These are phyloP conservation scores for Sphaerophoria taeniata DNA, from an alignment of 2,888 invertebrate species.

Conservation along the genomic window DNA sequence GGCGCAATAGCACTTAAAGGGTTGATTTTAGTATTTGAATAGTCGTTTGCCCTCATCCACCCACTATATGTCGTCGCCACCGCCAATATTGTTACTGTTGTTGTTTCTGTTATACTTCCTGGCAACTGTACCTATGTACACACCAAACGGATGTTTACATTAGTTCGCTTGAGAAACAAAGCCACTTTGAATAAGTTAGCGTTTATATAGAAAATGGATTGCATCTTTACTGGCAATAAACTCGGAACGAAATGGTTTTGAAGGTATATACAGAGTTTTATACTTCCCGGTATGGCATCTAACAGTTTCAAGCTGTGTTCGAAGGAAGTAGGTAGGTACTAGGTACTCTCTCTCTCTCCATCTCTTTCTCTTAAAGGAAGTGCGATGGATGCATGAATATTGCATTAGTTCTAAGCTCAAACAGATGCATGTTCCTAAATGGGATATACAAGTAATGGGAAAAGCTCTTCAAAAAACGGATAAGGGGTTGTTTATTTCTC, in stretches of 20 bases:
- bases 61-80: background rate
- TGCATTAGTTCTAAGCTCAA: constrained; percentile 36
- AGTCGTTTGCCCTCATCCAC: background rate
- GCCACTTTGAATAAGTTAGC: constrained; percentile 54
- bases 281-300: constrained; percentile 40
- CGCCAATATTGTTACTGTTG: background rate
- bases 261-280: constrained; percentile 20
- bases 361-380: background rate
- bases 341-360: too few relatives aligned
- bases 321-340: background rate
- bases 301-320: constrained; percentile 39
- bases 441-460: constrained; percentile 1
- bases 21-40: constrained; percentile 37
- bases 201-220: constrained; percentile 4
- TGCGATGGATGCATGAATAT: constrained; percentile 43
- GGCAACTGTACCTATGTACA: background rate
- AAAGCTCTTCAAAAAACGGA: background rate
- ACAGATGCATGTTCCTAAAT: constrained; percentile 22
- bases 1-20: constrained; percentile 28
- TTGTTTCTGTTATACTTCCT: background rate
- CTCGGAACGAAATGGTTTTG: constrained; percentile 32
- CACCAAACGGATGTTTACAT: constrained; percentile 46
- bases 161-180: constrained; percentile 39
- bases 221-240: constrained; percentile 55
- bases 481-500: background rate